Conservation (phyloP, 2,113 vertebrate genomes). For the Rallus limicola region DNA sequence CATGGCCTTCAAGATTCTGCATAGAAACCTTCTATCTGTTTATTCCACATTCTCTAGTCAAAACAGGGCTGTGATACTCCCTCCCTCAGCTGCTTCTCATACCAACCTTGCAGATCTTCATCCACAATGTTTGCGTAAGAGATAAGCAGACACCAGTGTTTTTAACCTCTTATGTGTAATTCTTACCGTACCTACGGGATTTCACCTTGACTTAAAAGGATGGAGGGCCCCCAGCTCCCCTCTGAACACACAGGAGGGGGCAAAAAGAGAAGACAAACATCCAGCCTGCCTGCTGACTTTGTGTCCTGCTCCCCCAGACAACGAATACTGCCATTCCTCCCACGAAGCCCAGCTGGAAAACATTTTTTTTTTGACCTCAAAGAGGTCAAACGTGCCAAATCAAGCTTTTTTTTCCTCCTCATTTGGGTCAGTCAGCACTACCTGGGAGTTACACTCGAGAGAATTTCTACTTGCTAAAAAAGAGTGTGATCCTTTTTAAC, state of each 20-base stretch:
- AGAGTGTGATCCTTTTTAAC: background rate
- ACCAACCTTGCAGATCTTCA: too few species aligned
- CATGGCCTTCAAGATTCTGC: too few species aligned
- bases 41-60: too few species aligned
- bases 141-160: too few species aligned
- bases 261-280: background rate
- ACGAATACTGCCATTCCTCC: background rate
- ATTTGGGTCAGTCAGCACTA: background rate
- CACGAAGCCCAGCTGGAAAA: background rate
- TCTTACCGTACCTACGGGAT: background rate
- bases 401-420: background rate
- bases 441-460: background rate
- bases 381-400: background rate
- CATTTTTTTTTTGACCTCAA: background rate
- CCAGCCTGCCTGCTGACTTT: background rate
- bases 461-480: background rate
- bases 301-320: accelerated
- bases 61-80: too few species aligned
- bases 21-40: too few species aligned
- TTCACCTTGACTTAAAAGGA: background rate
- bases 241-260: background rate
- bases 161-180: too few species aligned
- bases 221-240: background rate
- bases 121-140: too few species aligned
- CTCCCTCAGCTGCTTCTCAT: too few species aligned